A percentile compares a stretch with the other conserved stretches of the same genome.
These are phyloP conservation scores for Drosophila rhopaloa DNA, from an alignment of 1,140 invertebrate species.

Conservation along the genomic window DNA sequence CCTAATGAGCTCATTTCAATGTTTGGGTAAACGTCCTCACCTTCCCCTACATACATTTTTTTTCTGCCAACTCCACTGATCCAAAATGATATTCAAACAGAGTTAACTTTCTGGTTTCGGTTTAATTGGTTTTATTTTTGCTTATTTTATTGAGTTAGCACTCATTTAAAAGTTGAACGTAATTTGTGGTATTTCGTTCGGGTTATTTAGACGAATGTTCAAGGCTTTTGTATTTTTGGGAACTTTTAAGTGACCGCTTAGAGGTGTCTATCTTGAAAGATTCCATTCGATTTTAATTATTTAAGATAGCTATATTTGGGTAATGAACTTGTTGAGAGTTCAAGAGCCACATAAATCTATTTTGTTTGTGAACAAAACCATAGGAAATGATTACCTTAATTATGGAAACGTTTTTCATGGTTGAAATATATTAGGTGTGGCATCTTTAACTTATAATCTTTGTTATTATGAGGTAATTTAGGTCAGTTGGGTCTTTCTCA, in stretches of 20 bases:
- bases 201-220: conserved; percentile 34
- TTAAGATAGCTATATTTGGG: conserved; percentile 13
- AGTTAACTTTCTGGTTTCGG: conserved; percentile 55
- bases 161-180: conserved; percentile 43
- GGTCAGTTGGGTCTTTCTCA: conserved; percentile 3
- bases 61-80: conserved; percentile 21
- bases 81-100: conserved; percentile 4
- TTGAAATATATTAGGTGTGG: conserved; percentile 3
- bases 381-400: conserved; percentile 14
- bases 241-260: conserved; percentile 17
- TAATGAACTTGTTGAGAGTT: conserved; percentile 11
- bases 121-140: conserved; percentile 61
- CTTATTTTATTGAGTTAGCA: conserved; percentile 11
- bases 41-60: conserved; percentile 41
- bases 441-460: conserved; percentile 1
- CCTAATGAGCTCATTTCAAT: conserved; percentile 64
- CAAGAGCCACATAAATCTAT: conserved; percentile 37
- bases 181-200: conserved; percentile 33
- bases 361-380: conserved; percentile 1
- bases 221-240: conserved; percentile 41
- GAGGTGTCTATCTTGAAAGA: conserved; percentile 1
- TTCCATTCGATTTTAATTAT: conserved; percentile 9
- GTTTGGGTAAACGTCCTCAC: conserved; percentile 58
- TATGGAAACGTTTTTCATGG: conserved; percentile 1
- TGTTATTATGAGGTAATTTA: conserved; percentile 5